A percentile compares a stretch with the other conserved stretches of the same genome.
Evolutionary conservation across 2,113 vertebrate species (phyloP).

Genomic region (Corythaeola cristata): DNA sequence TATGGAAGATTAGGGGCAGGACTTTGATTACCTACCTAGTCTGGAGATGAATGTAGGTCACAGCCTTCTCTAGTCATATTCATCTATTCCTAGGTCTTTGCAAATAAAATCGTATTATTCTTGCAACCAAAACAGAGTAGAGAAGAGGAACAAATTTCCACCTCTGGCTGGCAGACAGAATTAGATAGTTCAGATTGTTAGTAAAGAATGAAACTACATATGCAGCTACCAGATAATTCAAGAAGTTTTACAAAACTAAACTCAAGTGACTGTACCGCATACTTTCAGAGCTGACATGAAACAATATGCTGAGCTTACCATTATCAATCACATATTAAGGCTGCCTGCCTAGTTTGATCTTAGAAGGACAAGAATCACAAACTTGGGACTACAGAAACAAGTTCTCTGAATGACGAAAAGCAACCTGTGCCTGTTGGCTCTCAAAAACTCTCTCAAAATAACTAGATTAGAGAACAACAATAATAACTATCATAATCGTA

Average conservation of each 20-base stretch:
- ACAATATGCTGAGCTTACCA: neutral
- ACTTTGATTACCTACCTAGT: neutral
- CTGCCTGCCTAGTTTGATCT: neutral
- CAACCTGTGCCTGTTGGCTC: neutral
- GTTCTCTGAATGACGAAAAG: neutral
- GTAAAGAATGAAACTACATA: neutral
- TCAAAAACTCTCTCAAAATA: neutral
- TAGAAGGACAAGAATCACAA: neutral
- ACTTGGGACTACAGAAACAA: neutral
- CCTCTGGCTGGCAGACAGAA: neutral
- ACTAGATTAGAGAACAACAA: neutral
- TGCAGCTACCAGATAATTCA: neutral
- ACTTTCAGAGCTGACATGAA: neutral
- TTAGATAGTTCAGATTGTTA: neutral
- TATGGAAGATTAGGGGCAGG: neutral
- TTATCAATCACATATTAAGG: neutral
- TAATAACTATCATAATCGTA: neutral
- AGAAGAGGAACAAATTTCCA: neutral
- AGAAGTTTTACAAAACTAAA: neutral
- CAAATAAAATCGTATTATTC: neutral
- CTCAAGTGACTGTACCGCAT: neutral
- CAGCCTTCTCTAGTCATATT: neutral
- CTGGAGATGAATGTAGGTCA: neutral
- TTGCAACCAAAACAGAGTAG: neutral
- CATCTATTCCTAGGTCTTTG: neutral